Conservation (phyloP, 2,797 vertebrate genomes). For the Neostethus bicornis region DNA sequence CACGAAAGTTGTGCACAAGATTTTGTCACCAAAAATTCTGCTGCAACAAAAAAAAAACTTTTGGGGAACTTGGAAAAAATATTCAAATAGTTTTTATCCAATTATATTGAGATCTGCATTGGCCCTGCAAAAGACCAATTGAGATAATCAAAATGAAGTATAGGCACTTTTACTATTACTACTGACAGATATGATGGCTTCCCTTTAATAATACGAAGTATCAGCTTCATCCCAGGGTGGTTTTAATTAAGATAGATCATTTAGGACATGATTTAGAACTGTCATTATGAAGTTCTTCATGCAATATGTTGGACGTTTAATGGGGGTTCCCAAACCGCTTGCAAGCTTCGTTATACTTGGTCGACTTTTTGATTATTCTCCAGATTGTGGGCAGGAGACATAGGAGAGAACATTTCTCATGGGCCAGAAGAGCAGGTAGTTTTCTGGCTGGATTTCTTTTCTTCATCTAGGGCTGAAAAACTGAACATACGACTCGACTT, state of each 20-base stretch:
- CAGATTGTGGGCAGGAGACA: no score
- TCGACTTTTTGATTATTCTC: no score
- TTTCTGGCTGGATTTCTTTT: no score
- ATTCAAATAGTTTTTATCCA: conserved; percentile 42
- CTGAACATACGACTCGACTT: no score
- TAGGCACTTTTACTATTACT: conserved; percentile 66
- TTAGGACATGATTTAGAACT: conserved; percentile 54
- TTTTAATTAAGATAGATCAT: conserved; percentile 70
- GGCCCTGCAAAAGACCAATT: conserved; percentile 36
- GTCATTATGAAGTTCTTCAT: conserved; percentile 66
- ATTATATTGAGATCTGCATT: conserved; percentile 32
- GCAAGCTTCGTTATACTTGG: no score
- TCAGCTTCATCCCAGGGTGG: conserved; percentile 62
- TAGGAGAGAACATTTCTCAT: no score
- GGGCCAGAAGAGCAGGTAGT: no score
- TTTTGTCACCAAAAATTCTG: not conserved
- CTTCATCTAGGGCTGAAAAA: no score
- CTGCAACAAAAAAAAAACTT: conserved; percentile 11
- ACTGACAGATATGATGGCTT: conserved; percentile 67
- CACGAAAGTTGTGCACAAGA: not conserved
- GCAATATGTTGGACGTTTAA: conserved; percentile 48
- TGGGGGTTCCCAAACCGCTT: conserved; percentile 22
- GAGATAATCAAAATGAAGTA: conserved; percentile 64
- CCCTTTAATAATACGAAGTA: conserved; percentile 46
- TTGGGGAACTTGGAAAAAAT: conserved; percentile 29